These are phyloP conservation scores for Chironomus tepperi DNA, from an alignment of 1,140 invertebrate species.

Conservation along the genomic window DNA sequence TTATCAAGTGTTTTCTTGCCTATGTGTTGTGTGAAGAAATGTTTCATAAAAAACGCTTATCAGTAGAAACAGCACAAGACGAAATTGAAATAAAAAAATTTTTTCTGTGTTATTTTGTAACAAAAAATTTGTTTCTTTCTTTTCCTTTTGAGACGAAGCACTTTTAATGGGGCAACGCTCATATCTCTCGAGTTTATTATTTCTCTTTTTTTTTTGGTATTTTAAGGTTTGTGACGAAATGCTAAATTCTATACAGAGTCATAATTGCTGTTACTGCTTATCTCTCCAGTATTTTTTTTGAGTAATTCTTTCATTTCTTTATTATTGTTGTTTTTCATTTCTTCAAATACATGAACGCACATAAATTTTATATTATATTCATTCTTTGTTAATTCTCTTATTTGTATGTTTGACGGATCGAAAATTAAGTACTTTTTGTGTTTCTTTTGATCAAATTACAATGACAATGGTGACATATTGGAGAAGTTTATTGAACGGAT, in stretches of 20 bases:
- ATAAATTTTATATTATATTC: too few relatives aligned
- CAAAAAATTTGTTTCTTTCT: slow-evolving; percentile 7
- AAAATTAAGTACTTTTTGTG: too few relatives aligned
- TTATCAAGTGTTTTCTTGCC: slow-evolving; percentile 9
- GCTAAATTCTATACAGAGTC: neutral
- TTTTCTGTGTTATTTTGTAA: neutral
- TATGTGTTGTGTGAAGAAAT: slow-evolving; percentile 12
- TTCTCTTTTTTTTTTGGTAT: slow-evolving; percentile 14
- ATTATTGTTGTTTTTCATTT: neutral
- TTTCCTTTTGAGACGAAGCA: neutral
- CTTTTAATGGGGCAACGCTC: slow-evolving; percentile 11
- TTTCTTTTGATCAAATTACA: too few relatives aligned
- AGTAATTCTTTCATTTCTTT: neutral
- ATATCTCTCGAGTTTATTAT: slow-evolving; percentile 1
- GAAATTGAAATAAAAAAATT: neutral
- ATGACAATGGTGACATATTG: too few relatives aligned
- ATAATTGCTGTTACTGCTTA: neutral
- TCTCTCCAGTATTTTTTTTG: neutral
- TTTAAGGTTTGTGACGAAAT: neutral
- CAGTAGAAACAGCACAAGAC: slow-evolving; percentile 6
- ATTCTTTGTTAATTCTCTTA: too few relatives aligned
- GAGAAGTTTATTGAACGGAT: too few relatives aligned
- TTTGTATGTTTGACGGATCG: too few relatives aligned
- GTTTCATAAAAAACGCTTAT: slow-evolving; percentile 13
- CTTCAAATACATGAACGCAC: neutral